Evolutionary conservation across 2,797 vertebrate genomes (phyloP).

Genomic region (Melanotaenia pygmaea): DNA sequence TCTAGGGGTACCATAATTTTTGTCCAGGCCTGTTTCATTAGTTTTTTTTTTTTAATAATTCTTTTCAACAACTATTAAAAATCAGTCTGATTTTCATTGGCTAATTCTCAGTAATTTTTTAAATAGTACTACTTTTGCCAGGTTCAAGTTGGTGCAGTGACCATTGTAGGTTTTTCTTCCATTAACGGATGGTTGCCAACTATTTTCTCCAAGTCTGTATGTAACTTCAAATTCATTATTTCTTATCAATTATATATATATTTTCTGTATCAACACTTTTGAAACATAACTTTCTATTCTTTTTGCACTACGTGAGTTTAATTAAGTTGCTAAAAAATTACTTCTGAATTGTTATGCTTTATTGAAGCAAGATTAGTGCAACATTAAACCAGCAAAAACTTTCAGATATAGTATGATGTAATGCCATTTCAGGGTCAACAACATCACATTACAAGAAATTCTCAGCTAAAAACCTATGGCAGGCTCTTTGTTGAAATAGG

Average conservation of each 20-base stretch:
- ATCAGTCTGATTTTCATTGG: too few species aligned
- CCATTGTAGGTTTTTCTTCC: too few species aligned
- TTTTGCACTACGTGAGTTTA: neutral
- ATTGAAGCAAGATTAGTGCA: conserved; percentile 4
- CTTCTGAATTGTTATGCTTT: conserved; percentile 2
- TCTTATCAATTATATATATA: too few species aligned
- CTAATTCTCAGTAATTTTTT: too few species aligned
- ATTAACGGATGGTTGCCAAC: too few species aligned
- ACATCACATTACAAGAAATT: conserved; percentile 25
- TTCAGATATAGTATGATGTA: conserved; percentile 11
- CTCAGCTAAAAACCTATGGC: conserved; percentile 12
- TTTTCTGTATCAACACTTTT: neutral
- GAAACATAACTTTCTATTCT: neutral
- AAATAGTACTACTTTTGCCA: too few species aligned
- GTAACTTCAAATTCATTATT: neutral
- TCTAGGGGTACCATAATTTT: too few species aligned
- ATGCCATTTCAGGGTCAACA: conserved; percentile 3
- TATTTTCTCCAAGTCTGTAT: neutral
- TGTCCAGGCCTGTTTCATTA: too few species aligned
- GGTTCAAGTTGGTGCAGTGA: too few species aligned
- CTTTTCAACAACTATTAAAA: too few species aligned
- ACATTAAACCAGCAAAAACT: conserved; percentile 12
- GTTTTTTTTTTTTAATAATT: too few species aligned
- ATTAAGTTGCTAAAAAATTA: conserved; percentile 14
- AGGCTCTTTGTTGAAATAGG: conserved; percentile 11